Conservation (phyloP, 2,888 invertebrate genomes). For the Taenaris catops region DNA sequence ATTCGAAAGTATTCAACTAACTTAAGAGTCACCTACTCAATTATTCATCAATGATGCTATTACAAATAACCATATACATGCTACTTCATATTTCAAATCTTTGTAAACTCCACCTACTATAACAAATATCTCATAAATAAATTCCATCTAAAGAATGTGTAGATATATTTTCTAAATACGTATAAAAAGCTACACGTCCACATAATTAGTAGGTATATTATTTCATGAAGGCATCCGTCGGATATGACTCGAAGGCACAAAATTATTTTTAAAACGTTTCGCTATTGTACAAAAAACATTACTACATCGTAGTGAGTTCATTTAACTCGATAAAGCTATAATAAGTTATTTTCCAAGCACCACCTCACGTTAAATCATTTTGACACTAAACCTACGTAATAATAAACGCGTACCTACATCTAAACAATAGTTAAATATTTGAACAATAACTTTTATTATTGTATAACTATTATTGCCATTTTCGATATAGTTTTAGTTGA, state of each 20-base stretch:
- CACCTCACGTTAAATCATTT: conserved; percentile 44
- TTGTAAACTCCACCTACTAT: conserved; percentile 27
- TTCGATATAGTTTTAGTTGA: conserved; percentile 47
- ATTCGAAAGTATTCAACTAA: conserved; percentile 70
- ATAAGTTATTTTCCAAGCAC: conserved; percentile 52
- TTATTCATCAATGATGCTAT: conserved; percentile 13
- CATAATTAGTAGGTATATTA: conserved; percentile 20
- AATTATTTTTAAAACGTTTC: conserved; percentile 42
- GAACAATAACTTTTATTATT: conserved; percentile 58
- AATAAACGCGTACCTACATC: conserved; percentile 43
- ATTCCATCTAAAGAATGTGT: conserved; percentile 42
- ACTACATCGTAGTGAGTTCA: conserved; percentile 35
- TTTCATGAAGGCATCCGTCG: conserved; percentile 65
- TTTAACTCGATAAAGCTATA: conserved; percentile 32
- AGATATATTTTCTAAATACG: conserved; percentile 49
- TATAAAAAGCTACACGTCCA: conserved; percentile 67
- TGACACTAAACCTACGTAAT: conserved; percentile 57
- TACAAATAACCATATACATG: conserved; percentile 2
- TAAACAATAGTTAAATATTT: conserved; percentile 57
- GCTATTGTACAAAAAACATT: conserved; percentile 38
- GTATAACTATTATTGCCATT: conserved; percentile 75
- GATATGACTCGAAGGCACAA: conserved; percentile 77
- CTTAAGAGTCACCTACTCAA: conserved; percentile 36
- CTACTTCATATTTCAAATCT: conserved; percentile 13
- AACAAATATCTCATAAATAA: conserved; percentile 40